Evolutionary conservation across 1,140 invertebrate species (phyloP).

Genomic region (Araneus ventricosus): DNA sequence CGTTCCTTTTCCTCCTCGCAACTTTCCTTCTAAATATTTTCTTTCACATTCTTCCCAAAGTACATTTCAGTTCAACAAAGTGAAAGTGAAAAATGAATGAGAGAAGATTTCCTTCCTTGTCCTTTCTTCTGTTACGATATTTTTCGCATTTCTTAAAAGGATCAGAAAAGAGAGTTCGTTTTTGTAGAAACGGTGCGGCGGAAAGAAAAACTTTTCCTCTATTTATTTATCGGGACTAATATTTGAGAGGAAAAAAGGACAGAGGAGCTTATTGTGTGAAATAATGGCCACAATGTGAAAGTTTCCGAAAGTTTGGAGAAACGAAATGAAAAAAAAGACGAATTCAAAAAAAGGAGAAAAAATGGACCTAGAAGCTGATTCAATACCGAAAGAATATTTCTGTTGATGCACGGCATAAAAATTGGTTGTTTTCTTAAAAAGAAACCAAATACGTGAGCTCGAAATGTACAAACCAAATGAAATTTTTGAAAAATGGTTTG

Average conservation of each 20-base stretch:
- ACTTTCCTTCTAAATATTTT: constrained; percentile 28
- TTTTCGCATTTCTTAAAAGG: constrained; percentile 45
- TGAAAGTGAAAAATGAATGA: constrained; percentile 35
- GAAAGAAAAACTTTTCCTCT: constrained; percentile 25
- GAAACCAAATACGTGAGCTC: constrained; percentile 13
- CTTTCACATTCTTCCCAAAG: constrained; percentile 13
- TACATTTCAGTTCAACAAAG: constrained; percentile 42
- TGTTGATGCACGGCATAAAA: constrained; percentile 9
- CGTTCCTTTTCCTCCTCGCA: neutral
- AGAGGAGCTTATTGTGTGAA: constrained; percentile 41
- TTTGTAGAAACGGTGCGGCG: neutral
- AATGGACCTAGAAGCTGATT: neutral
- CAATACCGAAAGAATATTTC: neutral
- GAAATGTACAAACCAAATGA: neutral
- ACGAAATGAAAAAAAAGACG: neutral
- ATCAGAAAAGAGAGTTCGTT: constrained; percentile 21
- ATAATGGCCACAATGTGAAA: constrained; percentile 44
- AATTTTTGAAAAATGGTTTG: neutral
- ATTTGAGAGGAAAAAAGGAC: constrained; percentile 40
- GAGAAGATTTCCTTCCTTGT: constrained; percentile 4
- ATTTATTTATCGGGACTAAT: constrained; percentile 48
- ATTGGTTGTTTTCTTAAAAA: neutral
- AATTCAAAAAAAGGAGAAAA: neutral
- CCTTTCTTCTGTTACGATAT: constrained; percentile 29
- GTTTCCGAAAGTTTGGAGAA: constrained; percentile 4